Evolutionary conservation across 2,797 vertebrate species (phyloP).

Genomic region (Sebastiscus albofasciatus): DNA sequence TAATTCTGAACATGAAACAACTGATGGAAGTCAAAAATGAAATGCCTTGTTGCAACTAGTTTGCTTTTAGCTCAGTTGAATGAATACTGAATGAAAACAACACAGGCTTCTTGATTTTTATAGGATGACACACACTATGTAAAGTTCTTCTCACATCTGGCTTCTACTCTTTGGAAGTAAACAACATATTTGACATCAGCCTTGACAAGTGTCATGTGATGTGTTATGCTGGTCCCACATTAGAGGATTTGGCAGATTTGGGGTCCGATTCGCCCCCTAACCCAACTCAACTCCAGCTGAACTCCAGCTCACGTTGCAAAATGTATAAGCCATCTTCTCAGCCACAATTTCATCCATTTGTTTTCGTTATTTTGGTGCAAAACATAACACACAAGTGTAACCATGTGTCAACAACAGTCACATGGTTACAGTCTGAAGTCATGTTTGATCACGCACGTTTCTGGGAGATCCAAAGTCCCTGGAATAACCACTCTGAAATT

Average conservation of each 20-base stretch:
- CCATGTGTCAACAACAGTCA: too few species aligned
- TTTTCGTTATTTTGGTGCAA: neutral
- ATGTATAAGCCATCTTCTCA: neutral
- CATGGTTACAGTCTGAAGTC: neutral
- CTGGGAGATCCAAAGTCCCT: neutral
- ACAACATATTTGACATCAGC: conserved; percentile 10
- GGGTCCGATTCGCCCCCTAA: too few species aligned
- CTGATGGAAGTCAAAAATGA: conserved; percentile 7
- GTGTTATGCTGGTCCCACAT: too few species aligned
- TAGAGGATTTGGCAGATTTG: too few species aligned
- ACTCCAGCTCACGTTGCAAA: neutral
- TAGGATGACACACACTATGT: neutral
- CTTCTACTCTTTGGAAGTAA: neutral
- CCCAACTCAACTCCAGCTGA: neutral
- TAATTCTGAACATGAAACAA: conserved; percentile 5
- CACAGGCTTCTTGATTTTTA: neutral
- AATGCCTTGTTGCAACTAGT: neutral
- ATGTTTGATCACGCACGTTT: neutral
- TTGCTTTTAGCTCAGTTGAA: neutral
- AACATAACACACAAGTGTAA: neutral
- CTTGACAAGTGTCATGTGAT: conserved; percentile 9
- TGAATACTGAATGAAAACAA: neutral
- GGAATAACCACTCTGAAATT: neutral
- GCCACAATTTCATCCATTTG: neutral
- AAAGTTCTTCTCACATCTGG: neutral